Evolutionary conservation across 2,113 vertebrate genomes (phyloP).

Genomic region (Rhea americana): DNA sequence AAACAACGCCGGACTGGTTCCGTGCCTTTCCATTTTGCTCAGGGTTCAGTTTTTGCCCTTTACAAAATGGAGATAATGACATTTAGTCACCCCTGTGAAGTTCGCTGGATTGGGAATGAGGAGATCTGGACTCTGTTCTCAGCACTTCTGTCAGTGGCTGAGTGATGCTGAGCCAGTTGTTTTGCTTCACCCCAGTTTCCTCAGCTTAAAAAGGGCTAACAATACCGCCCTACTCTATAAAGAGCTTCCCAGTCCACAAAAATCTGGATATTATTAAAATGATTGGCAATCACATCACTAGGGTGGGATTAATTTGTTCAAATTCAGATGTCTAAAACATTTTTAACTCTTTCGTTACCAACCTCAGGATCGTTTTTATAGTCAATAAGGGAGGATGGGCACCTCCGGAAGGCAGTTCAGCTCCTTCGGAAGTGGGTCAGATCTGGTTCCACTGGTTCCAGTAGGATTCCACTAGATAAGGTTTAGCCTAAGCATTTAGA

Average conservation of each 20-base stretch:
- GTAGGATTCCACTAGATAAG: too few species aligned
- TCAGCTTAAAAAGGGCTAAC: neutral
- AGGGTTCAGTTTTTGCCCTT: neutral
- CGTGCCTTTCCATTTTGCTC: neutral
- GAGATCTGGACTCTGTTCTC: conserved; percentile 31
- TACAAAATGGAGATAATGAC: neutral
- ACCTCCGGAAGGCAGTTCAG: neutral
- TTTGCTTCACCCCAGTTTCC: neutral
- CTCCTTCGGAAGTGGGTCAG: neutral
- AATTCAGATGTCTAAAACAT: conserved; percentile 11
- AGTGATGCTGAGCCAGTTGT: neutral
- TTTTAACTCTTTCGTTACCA: conserved; percentile 41
- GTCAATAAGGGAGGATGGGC: neutral
- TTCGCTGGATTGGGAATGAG: neutral
- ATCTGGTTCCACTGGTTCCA: neutral
- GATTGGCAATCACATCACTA: conserved; percentile 2
- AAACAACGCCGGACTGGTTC: neutral
- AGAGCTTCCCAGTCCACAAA: conserved; percentile 14
- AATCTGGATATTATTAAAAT: conserved; percentile 53
- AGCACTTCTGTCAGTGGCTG: conserved; percentile 12
- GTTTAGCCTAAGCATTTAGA: neutral
- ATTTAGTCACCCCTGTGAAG: neutral
- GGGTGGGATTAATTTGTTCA: conserved; percentile 33
- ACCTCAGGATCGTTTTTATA: neutral
- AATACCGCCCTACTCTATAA: neutral